Base-by-base conservation (phyloP, 2,888 invertebrate genomes). In the Torymus aiolomorphi region DNA sequence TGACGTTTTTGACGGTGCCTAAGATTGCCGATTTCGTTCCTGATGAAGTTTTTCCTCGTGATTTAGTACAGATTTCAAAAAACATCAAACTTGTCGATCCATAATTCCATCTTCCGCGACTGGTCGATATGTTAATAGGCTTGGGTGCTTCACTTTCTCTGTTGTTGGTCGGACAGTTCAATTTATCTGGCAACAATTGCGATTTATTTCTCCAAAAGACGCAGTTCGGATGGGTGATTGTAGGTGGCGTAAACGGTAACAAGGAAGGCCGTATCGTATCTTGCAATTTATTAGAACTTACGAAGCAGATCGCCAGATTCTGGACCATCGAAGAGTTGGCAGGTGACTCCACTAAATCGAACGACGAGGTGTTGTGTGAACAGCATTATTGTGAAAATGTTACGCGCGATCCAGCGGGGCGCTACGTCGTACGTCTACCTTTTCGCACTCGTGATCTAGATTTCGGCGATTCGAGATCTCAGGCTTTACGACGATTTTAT, bases 151-250 rank as follows among this genome's bases (percentile, higher is more conserved):
- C 77, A 0, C n/a, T 82, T 2, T 82, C 83, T 0, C 20, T 83
- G 2, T 70, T 83, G 1, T 76, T 61, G 16, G 66, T 82, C 18
- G 83, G 83, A 12, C 79, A 83, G 56, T 78, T 83, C 2, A 81
- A 82, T n/a, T 52, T 83, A 2, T 75, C 81, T 2, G 3, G 24
- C 2, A 69, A 71, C 3, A 63, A 72, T 13, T 59, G 49, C 8
- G 80, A 83, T n/a, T 56, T 83, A 1, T 81, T 73, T 67, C 42
- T 83, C 1, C 82, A 84, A 79, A 83, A 84, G 56, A 83, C 83
- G 0, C 73, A 74, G n/a, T 61, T 83, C 0, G 83, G 83, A 14
- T 83, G 83, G 83, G 74, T 83, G 0, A 63, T 84, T 20, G 81
- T 66, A n/a, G 78, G 82, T 11, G 57, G 70, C 10, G 8, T 52